A percentile compares a stretch with the other conserved stretches of the same genome.
phyloP scores from a whole-genome alignment of 2,888 invertebrate genomes.

The Argyresthia albistria region DNA sequence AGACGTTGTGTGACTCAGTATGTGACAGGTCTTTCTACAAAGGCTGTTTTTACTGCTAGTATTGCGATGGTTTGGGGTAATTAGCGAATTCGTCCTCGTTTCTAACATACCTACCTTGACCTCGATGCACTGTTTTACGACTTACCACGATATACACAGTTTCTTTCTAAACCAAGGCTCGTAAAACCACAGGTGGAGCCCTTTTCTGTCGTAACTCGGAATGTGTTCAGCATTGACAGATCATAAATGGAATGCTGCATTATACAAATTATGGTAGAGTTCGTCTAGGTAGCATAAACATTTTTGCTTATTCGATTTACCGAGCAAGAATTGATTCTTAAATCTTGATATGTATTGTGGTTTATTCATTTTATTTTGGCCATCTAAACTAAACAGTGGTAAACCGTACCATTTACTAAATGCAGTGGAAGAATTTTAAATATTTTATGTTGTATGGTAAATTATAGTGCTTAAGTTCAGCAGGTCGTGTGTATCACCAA shows the following conservation, averaged over 20 bases:
- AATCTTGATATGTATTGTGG: no score
- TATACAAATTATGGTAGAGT: no score
- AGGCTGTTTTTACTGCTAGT: conserved; percentile 15
- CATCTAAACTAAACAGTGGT: no score
- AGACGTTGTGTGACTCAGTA: no score
- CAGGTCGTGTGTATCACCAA: conserved; percentile 22
- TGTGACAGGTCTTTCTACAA: not conserved
- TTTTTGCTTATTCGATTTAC: no score
- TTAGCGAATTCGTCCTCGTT: conserved; percentile 57
- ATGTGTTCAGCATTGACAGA: conserved; percentile 11
- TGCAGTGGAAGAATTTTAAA: no score
- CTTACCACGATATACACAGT: conserved; percentile 29
- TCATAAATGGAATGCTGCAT: conserved; percentile 14
- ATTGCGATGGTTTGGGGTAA: conserved; percentile 45
- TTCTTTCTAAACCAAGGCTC: conserved; percentile 37
- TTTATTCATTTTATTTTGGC: no score
- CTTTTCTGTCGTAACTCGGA: conserved; percentile 12
- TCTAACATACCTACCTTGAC: conserved; percentile 57
- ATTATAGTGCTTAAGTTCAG: no score
- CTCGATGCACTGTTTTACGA: conserved; percentile 53
- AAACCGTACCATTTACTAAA: no score
- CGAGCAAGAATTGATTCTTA: no score
- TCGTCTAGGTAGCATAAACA: no score
- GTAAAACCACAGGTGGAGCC: conserved; percentile 36
- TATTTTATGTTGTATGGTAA: no score